Base-by-base conservation (phyloP, 2,888 invertebrate species). In the Rhogogaster chlorosoma region DNA sequence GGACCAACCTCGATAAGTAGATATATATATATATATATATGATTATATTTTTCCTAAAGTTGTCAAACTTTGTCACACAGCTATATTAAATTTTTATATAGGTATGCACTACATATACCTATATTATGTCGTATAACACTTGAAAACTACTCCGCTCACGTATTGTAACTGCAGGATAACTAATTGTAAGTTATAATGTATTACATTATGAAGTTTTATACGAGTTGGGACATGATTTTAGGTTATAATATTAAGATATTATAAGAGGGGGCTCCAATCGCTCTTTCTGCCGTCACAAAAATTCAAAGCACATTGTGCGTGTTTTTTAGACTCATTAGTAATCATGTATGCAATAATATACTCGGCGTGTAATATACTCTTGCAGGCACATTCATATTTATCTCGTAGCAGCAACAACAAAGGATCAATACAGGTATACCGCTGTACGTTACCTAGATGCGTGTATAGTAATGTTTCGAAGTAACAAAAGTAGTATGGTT, bases 331-430 rank as follows among this genome's bases (percentile, higher is more conserved):
- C 12, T 26, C 42, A 42, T 18, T 45, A 73, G 42, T 42, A 32
- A 32, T 67, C 18, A 32, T 73, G 3, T 45, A n/a, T n/a, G n/a
- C 3, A 9, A 73, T 15, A 12, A 22, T 73, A 73, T 22, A 53
- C 53, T 53, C 73, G 73, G 4, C 73, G 42, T 73, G 42, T 22
- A 73, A n/a, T n/a, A n/a, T n/a, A n/a, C n/a, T n/a, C n/a, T n/a
- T 42, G 26, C 73, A 38, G 10, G 22, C 12, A 15, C 38, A 18
- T 38, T 10, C 22, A 42, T 45, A 73, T 42, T 22, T 12, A 22
- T 73, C n/a, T 38, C 73, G 73, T 38, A 73, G 12, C 6, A 45
- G 26, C 73, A 42, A 42, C 42, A 38, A 73, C 22, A 22, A 38
- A 38, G 73, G 73, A 73, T 42, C 73, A 42, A 73, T 73, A 67